Percentiles rank a stretch among this genome's conserved stretches.
phyloP scores from a whole-genome alignment of 2,888 invertebrate genomes.

The Ormyrus thymus region DNA sequence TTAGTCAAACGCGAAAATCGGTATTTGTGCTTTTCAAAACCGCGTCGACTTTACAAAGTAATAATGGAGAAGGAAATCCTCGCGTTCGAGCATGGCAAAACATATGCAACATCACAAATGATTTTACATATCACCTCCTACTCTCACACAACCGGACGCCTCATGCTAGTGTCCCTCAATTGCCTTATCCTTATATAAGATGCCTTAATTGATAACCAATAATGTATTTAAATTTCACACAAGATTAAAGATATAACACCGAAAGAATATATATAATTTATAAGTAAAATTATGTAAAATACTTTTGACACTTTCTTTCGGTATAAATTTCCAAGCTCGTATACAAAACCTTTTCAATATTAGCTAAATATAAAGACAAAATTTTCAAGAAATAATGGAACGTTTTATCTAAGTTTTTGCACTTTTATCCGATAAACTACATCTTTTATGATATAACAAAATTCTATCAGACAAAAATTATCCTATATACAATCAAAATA shows the following conservation, averaged over 20 bases:
- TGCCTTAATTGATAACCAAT: slow-evolving; percentile 16
- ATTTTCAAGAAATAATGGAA: slow-evolving; percentile 41
- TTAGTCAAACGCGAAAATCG: slow-evolving; percentile 5
- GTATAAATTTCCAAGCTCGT: slow-evolving; percentile 5
- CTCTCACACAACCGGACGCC: slow-evolving; percentile 5
- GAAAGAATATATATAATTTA: slow-evolving; percentile 45
- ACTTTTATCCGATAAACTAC: slow-evolving; percentile 40
- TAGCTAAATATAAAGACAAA: slow-evolving; percentile 10
- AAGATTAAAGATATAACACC: slow-evolving; percentile 32
- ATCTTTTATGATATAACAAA: slow-evolving; percentile 40
- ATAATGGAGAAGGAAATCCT: slow-evolving; percentile 54
- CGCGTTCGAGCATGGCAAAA: slow-evolving; percentile 38
- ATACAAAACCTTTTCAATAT: slow-evolving; percentile 3
- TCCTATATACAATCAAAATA: slow-evolving; percentile 40
- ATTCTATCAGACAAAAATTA: slow-evolving; percentile 40
- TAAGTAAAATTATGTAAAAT: slow-evolving; percentile 26
- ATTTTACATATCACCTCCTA: slow-evolving; percentile 20
- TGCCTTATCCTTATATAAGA: slow-evolving; percentile 22
- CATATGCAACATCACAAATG: slow-evolving; percentile 48
- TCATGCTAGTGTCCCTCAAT: not conserved
- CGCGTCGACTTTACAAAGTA: slow-evolving; percentile 30
- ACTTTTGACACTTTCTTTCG: not conserved
- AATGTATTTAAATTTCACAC: slow-evolving; percentile 12
- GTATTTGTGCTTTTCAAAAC: slow-evolving; percentile 14
- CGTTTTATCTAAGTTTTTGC: slow-evolving; percentile 42